These are phyloP conservation scores for Percina caprodes DNA, from an alignment of 2,113 vertebrate species.

Conservation along the genomic window DNA sequence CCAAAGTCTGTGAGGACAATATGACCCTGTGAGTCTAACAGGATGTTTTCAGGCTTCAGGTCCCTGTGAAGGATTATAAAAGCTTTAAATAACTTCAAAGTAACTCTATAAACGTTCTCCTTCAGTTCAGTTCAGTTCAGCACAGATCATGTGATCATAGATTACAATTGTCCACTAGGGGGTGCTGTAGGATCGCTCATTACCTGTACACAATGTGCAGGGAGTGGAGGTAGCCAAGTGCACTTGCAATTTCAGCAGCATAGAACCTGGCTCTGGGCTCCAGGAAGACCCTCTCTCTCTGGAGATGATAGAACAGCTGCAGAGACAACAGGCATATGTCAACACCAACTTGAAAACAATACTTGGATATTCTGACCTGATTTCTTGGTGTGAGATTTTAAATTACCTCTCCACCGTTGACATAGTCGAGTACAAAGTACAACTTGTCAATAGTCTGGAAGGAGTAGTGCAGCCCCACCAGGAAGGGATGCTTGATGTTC, in stretches of 20 bases:
- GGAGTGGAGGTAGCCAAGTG: constrained; percentile 87
- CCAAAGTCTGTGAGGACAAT: constrained; percentile 88
- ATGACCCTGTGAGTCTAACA: constrained; percentile 86
- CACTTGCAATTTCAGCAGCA: constrained; percentile 86
- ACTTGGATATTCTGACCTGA: neutral
- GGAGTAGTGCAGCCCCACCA: constrained; percentile 87
- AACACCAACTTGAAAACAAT: neutral
- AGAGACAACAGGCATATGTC: constrained; percentile 6
- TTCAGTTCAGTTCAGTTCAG: neutral
- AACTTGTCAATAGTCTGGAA: constrained; percentile 89
- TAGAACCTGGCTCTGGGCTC: constrained; percentile 87
- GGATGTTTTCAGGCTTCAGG: constrained; percentile 88
- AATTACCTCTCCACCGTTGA: constrained; percentile 87
- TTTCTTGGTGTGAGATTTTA: accelerated
- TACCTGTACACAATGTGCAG: constrained; percentile 88
- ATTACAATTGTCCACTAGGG: constrained; percentile 57
- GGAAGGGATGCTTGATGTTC: constrained; percentile 87
- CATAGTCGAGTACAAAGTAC: constrained; percentile 88
- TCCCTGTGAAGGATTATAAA: constrained; percentile 72
- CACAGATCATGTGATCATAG: neutral
- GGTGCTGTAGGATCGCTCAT: constrained; percentile 7
- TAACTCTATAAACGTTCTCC: neutral
- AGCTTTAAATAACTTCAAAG: neutral
- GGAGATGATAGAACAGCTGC: constrained; percentile 88
- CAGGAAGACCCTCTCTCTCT: constrained; percentile 86